Conservation (phyloP, 2,797 vertebrate species). For the Otus scops region DNA sequence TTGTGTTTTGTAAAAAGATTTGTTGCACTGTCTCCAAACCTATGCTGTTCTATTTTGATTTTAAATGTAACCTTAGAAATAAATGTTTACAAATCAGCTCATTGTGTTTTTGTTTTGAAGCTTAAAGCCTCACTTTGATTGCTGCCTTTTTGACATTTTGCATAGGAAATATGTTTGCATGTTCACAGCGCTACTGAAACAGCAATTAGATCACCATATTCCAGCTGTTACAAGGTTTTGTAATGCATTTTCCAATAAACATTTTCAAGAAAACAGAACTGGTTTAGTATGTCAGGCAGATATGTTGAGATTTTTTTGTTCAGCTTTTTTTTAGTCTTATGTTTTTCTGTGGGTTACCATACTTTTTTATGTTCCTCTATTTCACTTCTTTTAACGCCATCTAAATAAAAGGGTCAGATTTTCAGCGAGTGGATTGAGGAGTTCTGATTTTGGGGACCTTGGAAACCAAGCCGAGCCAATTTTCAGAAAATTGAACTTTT, state of each 20-base stretch:
- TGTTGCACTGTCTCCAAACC: slow-evolving; percentile 40
- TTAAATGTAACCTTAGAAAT: slow-evolving; percentile 73
- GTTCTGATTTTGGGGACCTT: neutral
- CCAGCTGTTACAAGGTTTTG: slow-evolving; percentile 77
- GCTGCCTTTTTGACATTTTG: slow-evolving; percentile 80
- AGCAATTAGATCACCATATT: slow-evolving; percentile 80
- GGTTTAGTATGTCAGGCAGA: slow-evolving; percentile 69
- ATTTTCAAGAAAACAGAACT: slow-evolving; percentile 61
- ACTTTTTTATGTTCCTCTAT: neutral
- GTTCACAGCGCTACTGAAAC: slow-evolving; percentile 72
- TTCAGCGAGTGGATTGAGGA: neutral
- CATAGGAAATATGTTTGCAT: slow-evolving; percentile 76
- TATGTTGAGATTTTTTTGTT: neutral
- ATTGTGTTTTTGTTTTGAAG: slow-evolving; percentile 79
- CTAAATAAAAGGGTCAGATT: neutral
- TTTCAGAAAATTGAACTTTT: neutral
- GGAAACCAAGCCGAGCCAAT: neutral
- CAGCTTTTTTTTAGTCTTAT: neutral
- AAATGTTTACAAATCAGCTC: slow-evolving; percentile 79
- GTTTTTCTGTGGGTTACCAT: neutral
- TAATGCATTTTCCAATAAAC: slow-evolving; percentile 72
- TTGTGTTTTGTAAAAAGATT: slow-evolving; percentile 45
- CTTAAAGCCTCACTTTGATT: slow-evolving; percentile 76
- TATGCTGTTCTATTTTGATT: slow-evolving; percentile 49
- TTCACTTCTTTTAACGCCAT: neutral